Evolutionary conservation across 2,113 vertebrate species (phyloP), one percentile per base, ranked within the genome.

Genomic region (Balaenoptera acutorostrata): DNA sequence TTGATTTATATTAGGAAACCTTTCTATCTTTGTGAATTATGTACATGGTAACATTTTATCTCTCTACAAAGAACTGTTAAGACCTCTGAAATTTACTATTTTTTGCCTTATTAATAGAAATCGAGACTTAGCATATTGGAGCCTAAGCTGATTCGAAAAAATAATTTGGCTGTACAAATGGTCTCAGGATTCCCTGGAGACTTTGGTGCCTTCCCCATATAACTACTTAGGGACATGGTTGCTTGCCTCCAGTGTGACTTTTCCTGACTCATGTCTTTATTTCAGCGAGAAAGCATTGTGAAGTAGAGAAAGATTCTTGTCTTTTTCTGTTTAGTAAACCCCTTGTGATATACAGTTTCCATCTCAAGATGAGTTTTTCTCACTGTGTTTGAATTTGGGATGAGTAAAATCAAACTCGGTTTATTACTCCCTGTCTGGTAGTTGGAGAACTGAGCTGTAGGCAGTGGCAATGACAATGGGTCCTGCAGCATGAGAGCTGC

Each of bases 91-190:
- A 55, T 95, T 18, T 20, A 55, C 8, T 68, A 15, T 66, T 96
- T 88, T 96, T 88, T 29, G 55, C 46, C n/a, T 52, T 74, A 75
- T 90, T 90, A 95, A 78, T 72, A 90, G 87, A 96, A 86, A 71
- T 59, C 55, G 52, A 86, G 61, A 83, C 68, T 52, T 84, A 74
- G 75, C 44, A 49, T 94, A 46, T 96, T 77, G 86, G 72, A 94
- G 9, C 41, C 9, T 85, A 85, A 64, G 14, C 90, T 84, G 23
- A 81, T 64, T 74, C 78, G 59, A 85, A 90, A 90, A 89, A 92
- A 78, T 59, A 90, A 74, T 61, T 69, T 7, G 75, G 2, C 61
- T 84, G 6, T 95, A 12, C n/a, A 77, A 2, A 21, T 74, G 36
- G 55, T 68, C 27, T 95, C 52, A 75, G 87, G 89, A 80, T 61